Evolutionary conservation across 2,113 vertebrate species (phyloP), one percentile per base, ranked within the genome.

Genomic region (Dasyprocta punctata): DNA sequence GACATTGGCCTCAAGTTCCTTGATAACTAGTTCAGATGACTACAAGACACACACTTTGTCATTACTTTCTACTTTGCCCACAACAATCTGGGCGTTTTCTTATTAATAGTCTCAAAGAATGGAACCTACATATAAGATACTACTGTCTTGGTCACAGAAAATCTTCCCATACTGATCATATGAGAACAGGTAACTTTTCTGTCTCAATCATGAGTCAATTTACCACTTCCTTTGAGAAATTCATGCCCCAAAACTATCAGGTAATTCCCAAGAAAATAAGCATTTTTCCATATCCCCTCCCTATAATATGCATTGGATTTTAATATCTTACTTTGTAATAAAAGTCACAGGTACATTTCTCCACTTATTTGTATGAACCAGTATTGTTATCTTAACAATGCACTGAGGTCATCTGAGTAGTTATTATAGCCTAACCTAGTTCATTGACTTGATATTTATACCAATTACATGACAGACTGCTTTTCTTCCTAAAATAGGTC

Each of bases 181-280:
- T 41, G n/a, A 92, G 10, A 86, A 26, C 33, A 81, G 2, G 0
- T 58, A 20, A 92, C 47, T 87, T 84, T 83, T 92, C 41, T 77
- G 56, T 38, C 36, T 94, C 22, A 90, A 90, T 61, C n/a, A 63
- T 80, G 33, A 96, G 49, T 84, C 80, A 85, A 93, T 2, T 67
- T n/a, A 86, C 1, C n/a, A 95, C 82, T 61, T 89, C 52, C 54
- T 92, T 19, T 19, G 10, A 56, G 81, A 95, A 92, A 22, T 52
- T 81, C 81, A 87, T 54, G 69, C 3, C 38, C 52, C 83, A 0
- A 89, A 93, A 88, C 38, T 93, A 65, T 67, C 30, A 90, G 44
- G 19, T 24, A 91, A 88, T 95, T 92, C 67, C 58, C 47, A 94
- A 93, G 73, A 95, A 97, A 96, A 93, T 26, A 22, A 24, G 7